A percentile compares a stretch with the other conserved stretches of the same genome.
Evolutionary conservation across 2,888 invertebrate species (phyloP).

Genomic region (Morpho helenor): DNA sequence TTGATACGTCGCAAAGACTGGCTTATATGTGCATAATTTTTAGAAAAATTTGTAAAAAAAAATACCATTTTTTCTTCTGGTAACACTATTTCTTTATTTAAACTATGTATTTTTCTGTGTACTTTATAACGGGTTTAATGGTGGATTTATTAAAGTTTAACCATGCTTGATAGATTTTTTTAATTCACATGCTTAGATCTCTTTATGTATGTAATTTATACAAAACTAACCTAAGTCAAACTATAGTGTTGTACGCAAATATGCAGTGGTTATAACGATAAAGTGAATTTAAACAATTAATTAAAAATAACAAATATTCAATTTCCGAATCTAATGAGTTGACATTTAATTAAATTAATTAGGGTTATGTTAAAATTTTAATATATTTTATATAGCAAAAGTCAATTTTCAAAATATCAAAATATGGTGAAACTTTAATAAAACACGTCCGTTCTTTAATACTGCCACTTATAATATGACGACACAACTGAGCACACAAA

Average conservation of each 20-base stretch:
- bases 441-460: slow-evolving; percentile 12
- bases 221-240: no score
- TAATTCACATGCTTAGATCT: no score
- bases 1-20: slow-evolving; percentile 37
- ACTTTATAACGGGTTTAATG: background rate
- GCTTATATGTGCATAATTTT: slow-evolving; percentile 26
- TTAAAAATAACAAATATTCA: no score
- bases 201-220: no score
- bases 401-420: background rate
- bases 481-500: slow-evolving; percentile 24
- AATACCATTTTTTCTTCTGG: slow-evolving; percentile 1
- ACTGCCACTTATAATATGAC: slow-evolving; percentile 23
- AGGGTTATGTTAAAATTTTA: no score
- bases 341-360: no score
- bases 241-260: no score
- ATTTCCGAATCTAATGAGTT: no score
- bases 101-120: slow-evolving; percentile 4
- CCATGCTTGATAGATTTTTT: no score
- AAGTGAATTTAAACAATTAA: no score
- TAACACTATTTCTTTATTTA: slow-evolving; percentile 8
- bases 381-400: no score
- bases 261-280: no score
- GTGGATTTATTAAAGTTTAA: slow-evolving; percentile 1
- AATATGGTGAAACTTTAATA: slow-evolving; percentile 4
- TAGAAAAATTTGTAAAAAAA: slow-evolving; percentile 19